Evolutionary conservation across 1,140 invertebrate species (phyloP).

Genomic region (Gonioctena quinquepunctata): DNA sequence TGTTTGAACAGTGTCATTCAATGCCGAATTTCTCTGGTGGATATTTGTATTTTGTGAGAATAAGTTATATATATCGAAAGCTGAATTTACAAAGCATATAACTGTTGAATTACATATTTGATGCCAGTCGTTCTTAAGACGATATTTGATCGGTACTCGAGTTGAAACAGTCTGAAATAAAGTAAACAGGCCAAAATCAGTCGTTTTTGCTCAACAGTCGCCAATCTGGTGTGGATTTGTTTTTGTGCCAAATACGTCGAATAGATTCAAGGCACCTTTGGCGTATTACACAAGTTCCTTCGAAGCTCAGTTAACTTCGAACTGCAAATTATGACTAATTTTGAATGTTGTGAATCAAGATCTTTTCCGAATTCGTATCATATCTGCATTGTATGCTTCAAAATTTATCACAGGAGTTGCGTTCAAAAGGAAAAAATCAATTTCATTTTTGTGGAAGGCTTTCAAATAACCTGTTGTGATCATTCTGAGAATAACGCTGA

Average conservation of each 20-base stretch:
- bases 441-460: background rate
- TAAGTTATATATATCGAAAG: no score
- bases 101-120: no score
- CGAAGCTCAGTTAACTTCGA: background rate
- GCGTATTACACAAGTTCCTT: background rate
- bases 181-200: no score
- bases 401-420: background rate
- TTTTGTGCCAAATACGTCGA: slow-evolving; percentile 1
- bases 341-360: background rate
- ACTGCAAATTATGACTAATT: background rate
- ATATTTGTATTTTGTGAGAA: no score
- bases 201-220: no score
- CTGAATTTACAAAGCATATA: no score
- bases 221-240: background rate
- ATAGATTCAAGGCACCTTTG: background rate
- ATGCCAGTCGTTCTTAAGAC: no score
- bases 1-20: no score
- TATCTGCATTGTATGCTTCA: background rate
- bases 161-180: no score
- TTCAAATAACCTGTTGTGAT: background rate
- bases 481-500: background rate
- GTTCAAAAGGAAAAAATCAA: background rate
- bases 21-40: no score
- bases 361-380: background rate
- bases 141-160: no score